Base-by-base conservation (phyloP, 2,888 invertebrate genomes). In the Serrognathus titanus region DNA sequence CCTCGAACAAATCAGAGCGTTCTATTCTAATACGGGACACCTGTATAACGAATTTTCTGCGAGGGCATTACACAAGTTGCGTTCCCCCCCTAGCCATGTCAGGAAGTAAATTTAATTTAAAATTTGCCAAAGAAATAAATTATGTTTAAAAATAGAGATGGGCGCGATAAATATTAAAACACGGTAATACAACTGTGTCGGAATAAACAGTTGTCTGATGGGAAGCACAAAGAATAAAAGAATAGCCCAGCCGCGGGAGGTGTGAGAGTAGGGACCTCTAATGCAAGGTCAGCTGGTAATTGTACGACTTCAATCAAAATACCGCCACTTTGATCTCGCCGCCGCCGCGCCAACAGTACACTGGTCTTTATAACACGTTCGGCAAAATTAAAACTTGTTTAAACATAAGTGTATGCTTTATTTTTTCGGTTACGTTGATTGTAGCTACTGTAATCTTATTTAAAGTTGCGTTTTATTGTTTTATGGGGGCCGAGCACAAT, bases 241-340 rank as follows among this genome's bases (percentile, higher is more conserved):
- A 49, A 51, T 58, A 60, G 55, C 57, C n/a, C 61, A 59, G 61
- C 56, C 60, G 60, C 63, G 61, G 63, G 65, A 66, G 65, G 66
- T 68, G 68, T 63, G 65, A 66, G 66, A 61, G 66, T 63, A 64
- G 63, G 63, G 59, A 57, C 60, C 59, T 55, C 58, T 58, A 59
- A 65, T 68, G 66, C 68, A 68, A 68, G 68, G 68, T 66, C 66
- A 66, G 63, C 63, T 66, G 59, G 68, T 67, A 68, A 68, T 68
- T 68, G 66, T 68, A 65, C 63, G 64, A 66, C 66, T 57, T 68
- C 68, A 68, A 66, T 66, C 66, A 62, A 59, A 59, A 60, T 45
- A 63, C 68, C 68, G 66, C 53, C 63, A 48, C 65, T 67, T 68
- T 68, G 67, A 67, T 66, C 63, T 66, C 49, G 54, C 67, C 67